Percentiles rank a stretch among this genome's conserved stretches.
Conservation (phyloP, 2,797 vertebrate genomes). For the Muscicapa striata region DNA sequence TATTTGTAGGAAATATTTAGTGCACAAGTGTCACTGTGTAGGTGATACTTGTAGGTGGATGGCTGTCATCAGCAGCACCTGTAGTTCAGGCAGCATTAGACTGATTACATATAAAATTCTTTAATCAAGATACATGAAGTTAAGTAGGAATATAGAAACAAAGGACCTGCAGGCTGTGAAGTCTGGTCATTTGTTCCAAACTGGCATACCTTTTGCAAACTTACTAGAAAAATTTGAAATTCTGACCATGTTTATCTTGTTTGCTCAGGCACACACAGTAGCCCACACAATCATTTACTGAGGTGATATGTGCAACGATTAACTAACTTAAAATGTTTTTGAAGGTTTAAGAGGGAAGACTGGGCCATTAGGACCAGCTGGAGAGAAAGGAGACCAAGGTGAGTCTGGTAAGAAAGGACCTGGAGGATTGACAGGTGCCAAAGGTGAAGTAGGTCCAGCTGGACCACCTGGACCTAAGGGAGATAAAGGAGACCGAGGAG, state of each 20-base stretch:
- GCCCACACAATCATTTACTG: constrained; percentile 2
- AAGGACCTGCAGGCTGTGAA: not conserved
- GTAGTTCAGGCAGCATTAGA: not conserved
- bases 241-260: not conserved
- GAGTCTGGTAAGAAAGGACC: constrained; percentile 91
- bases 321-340: constrained; percentile 72
- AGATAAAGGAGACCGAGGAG: constrained; percentile 86
- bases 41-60: too few relatives aligned
- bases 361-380: constrained; percentile 86
- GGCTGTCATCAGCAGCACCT: not conserved
- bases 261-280: constrained; percentile 36
- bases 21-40: not conserved
- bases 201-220: not conserved
- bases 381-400: constrained; percentile 90
- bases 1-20: not conserved
- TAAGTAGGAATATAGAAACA: not conserved
- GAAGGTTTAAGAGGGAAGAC: constrained; percentile 91
- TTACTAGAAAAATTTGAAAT: not conserved
- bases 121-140: not conserved
- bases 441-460: constrained; percentile 80
- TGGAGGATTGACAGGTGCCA: constrained; percentile 80
- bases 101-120: not conserved
- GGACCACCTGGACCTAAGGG: constrained; percentile 86
- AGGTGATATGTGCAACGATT: not conserved
- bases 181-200: not conserved